These are phyloP conservation scores for Neostethus bicornis DNA, from an alignment of 2,797 vertebrate species.

Conservation along the genomic window DNA sequence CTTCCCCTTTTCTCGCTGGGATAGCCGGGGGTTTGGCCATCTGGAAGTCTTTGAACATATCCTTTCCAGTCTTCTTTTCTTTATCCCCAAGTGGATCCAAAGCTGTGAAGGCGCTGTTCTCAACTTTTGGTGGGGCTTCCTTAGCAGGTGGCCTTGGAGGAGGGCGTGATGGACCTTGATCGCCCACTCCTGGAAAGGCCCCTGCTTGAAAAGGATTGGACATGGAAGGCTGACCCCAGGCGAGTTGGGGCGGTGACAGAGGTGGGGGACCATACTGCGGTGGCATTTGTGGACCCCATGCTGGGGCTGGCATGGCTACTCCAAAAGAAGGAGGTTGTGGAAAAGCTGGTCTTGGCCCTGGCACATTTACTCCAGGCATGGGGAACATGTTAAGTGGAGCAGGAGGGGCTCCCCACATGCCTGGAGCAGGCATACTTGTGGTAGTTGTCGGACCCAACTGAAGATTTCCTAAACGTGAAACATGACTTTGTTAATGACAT, in stretches of 20 bases:
- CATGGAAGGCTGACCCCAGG: constrained; percentile 80
- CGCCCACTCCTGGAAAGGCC: constrained; percentile 70
- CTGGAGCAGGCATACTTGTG: constrained; percentile 53
- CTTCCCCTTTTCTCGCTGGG: constrained; percentile 84
- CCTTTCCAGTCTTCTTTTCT: constrained; percentile 90
- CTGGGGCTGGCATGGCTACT: constrained; percentile 68
- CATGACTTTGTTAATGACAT: constrained; percentile 11
- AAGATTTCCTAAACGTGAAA: constrained; percentile 78
- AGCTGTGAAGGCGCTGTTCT: constrained; percentile 88
- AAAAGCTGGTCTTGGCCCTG: constrained; percentile 70
- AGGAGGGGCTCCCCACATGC: constrained; percentile 78
- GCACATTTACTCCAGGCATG: constrained; percentile 66
- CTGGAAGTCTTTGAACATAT: constrained; percentile 98
- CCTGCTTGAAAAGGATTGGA: constrained; percentile 86
- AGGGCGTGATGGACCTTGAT: constrained; percentile 79
- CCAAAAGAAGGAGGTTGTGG: constrained; percentile 78
- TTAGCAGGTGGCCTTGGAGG: constrained; percentile 84
- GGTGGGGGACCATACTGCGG: constrained; percentile 68
- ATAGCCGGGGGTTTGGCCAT: constrained; percentile 89
- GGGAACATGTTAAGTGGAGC: constrained; percentile 72
- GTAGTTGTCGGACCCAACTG: constrained; percentile 71
- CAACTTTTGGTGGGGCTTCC: constrained; percentile 80
- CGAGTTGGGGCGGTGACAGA: constrained; percentile 71
- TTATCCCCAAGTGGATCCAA: constrained; percentile 94
- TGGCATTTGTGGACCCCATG: constrained; percentile 82